These are phyloP conservation scores for Orthonevra nobilis DNA, from an alignment of 2,888 invertebrate species.

Conservation along the genomic window DNA sequence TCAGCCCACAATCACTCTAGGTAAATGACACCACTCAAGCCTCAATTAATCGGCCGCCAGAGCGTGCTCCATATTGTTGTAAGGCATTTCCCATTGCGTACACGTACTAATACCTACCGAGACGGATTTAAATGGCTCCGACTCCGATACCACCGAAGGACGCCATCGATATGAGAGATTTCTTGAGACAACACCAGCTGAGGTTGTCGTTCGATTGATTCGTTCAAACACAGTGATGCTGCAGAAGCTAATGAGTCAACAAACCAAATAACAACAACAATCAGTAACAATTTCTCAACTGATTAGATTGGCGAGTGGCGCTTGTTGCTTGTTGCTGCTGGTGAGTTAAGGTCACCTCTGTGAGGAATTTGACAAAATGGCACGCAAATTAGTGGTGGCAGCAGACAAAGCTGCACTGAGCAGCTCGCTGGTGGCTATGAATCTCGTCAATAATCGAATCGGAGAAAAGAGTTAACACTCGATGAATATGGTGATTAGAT, in stretches of 20 bases:
- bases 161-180: constrained; percentile 37
- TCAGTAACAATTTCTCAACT: constrained; percentile 7
- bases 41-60: constrained; percentile 36
- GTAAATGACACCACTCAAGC: constrained; percentile 39
- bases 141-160: constrained; percentile 39
- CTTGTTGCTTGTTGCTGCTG: not conserved
- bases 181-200: constrained; percentile 40
- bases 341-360: constrained; percentile 5
- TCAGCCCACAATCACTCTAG: constrained; percentile 10
- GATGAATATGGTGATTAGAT: constrained; percentile 35
- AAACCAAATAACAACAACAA: not conserved
- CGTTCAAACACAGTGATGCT: constrained; percentile 26
- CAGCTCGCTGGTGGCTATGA: not conserved
- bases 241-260: constrained; percentile 30
- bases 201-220: constrained; percentile 64
- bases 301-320: constrained; percentile 13
- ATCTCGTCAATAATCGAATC: not conserved
- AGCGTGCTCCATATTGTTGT: constrained; percentile 31
- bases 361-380: constrained; percentile 23
- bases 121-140: constrained; percentile 32
- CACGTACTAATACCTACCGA: constrained; percentile 11
- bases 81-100: constrained; percentile 16
- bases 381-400: constrained; percentile 19
- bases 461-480: constrained; percentile 31
- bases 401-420: constrained; percentile 10